Evolutionary conservation across 2,113 vertebrate genomes (phyloP).

Genomic region (Heteronetta atricapilla): DNA sequence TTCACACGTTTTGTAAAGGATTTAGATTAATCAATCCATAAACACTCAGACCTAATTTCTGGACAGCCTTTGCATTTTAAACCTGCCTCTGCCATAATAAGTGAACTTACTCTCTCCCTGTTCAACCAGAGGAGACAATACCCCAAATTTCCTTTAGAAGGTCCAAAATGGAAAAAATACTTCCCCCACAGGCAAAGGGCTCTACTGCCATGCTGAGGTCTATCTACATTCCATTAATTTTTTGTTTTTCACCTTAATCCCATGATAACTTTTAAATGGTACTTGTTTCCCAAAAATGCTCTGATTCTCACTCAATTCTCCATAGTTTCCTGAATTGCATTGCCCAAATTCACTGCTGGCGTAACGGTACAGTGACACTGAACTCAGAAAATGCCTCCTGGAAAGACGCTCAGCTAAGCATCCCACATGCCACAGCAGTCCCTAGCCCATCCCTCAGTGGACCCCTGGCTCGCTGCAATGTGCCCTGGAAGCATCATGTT

Average conservation of each 20-base stretch:
- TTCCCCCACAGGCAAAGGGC: constrained; percentile 22
- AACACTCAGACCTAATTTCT: background rate
- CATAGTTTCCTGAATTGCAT: background rate
- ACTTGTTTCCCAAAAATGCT: background rate
- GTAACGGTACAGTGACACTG: background rate
- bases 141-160: background rate
- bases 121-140: background rate
- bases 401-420: constrained; percentile 9
- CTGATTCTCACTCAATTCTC: background rate
- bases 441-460: background rate
- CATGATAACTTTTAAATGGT: background rate
- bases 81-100: background rate
- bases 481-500: background rate
- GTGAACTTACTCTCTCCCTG: background rate
- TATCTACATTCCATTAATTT: constrained; percentile 16
- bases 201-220: constrained; percentile 13
- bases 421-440: background rate
- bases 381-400: background rate
- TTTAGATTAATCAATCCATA: background rate
- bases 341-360: background rate
- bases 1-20: background rate
- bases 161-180: constrained; percentile 27
- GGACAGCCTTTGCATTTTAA: background rate
- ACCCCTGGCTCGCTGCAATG: background rate
- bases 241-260: background rate